Evolutionary conservation across 1,140 invertebrate species (phyloP).

Genomic region (Listronotus bonariensis): DNA sequence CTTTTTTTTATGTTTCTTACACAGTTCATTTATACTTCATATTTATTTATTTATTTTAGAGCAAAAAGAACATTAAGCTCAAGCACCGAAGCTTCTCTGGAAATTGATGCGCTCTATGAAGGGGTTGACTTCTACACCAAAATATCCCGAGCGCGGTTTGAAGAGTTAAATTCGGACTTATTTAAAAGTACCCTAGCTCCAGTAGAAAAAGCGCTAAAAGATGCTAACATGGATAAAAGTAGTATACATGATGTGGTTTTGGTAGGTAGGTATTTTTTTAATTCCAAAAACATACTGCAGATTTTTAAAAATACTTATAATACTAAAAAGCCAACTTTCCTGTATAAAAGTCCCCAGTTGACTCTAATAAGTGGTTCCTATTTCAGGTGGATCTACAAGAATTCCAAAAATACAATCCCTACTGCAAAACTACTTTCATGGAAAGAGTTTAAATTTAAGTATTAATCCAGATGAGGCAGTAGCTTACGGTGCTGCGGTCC

Average conservation of each 20-base stretch:
- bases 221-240: conserved; percentile 74
- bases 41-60: conserved; percentile 52
- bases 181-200: conserved; percentile 65
- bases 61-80: conserved; percentile 80
- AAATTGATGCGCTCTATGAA: conserved; percentile 78
- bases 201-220: conserved; percentile 71
- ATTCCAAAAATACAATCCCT: conserved; percentile 69
- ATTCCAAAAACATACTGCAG: too few species aligned
- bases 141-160: conserved; percentile 66
- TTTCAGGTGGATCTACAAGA: conserved; percentile 70
- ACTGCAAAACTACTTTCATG: conserved; percentile 67
- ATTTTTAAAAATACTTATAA: too few species aligned
- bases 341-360: too few species aligned
- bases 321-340: too few species aligned
- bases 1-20: too few species aligned
- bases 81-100: conserved; percentile 72
- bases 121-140: conserved; percentile 68
- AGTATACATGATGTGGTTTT: conserved; percentile 78
- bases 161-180: conserved; percentile 66
- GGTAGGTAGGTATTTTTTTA: conserved; percentile 58
- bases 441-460: conserved; percentile 67
- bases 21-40: too few species aligned
- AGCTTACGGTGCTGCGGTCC: conserved; percentile 69
- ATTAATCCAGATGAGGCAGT: conserved; percentile 72
- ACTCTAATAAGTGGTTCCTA: not conserved